Evolutionary conservation across 2,797 vertebrate species (phyloP).

Genomic region (Chaetophractus vellerosus): DNA sequence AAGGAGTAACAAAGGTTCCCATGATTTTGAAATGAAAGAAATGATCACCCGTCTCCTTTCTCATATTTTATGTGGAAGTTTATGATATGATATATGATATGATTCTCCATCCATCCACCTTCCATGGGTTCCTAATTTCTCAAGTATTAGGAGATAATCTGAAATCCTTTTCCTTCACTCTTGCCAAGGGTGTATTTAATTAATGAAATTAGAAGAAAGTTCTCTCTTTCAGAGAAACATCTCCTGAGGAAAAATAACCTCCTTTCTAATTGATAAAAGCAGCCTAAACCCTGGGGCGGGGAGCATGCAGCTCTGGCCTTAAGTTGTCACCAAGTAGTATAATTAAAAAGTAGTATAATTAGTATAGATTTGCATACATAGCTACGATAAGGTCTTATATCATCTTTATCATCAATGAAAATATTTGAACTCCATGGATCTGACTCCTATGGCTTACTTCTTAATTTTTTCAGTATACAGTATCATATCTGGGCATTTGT

Average conservation of each 20-base stretch:
- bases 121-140: background rate
- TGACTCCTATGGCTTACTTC: conserved; percentile 32
- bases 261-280: background rate
- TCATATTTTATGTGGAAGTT: conserved; percentile 1
- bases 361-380: background rate
- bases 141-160: conserved; percentile 18
- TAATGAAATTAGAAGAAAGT: conserved; percentile 41
- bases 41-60: background rate
- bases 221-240: conserved; percentile 57
- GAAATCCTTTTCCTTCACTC: conserved; percentile 57
- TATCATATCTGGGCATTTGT: conserved; percentile 19
- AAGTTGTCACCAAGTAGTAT: background rate
- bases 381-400: background rate
- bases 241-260: background rate
- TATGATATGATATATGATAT: conserved; percentile 9
- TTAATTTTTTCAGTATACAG: background rate
- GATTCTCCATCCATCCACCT: background rate
- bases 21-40: background rate
- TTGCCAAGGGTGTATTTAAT: conserved; percentile 10
- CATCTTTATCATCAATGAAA: conserved; percentile 30
- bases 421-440: conserved; percentile 46
- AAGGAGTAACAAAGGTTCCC: conserved; percentile 20
- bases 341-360: background rate
- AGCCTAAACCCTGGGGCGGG: background rate
- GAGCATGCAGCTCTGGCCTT: background rate